These are phyloP conservation scores for Dusona sp. DNA, from an alignment of 2,888 invertebrate genomes.

Conservation along the genomic window DNA sequence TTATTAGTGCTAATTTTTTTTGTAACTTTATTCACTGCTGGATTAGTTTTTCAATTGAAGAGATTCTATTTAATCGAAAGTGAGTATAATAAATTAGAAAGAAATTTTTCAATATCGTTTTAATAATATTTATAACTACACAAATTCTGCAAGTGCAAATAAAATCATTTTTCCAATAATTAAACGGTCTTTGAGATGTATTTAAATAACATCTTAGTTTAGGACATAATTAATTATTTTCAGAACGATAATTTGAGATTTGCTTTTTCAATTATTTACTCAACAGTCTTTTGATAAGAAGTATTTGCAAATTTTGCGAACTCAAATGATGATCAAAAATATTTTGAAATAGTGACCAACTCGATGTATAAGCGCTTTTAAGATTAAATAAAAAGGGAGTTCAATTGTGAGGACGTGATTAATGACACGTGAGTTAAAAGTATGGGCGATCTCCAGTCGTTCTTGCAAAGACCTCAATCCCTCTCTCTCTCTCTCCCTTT, in stretches of 20 bases:
- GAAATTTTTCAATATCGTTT: too few species aligned
- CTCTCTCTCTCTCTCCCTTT: neutral
- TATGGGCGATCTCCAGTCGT: neutral
- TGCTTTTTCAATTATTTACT: too few species aligned
- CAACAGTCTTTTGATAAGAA: neutral
- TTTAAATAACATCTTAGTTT: too few species aligned
- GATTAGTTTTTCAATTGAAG: neutral
- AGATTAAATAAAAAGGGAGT: neutral
- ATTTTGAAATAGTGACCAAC: neutral
- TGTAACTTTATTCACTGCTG: neutral
- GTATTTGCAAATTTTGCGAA: neutral
- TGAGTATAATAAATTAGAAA: neutral
- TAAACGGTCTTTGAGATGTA: too few species aligned
- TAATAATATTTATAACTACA: too few species aligned
- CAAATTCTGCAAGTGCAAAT: too few species aligned
- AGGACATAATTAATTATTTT: too few species aligned
- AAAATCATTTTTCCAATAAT: too few species aligned
- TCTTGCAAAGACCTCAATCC: slow-evolving; percentile 2
- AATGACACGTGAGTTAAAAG: slow-evolving; percentile 5
- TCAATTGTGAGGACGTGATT: slow-evolving; percentile 4
- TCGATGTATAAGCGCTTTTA: neutral
- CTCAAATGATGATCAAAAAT: neutral
- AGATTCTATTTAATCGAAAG: neutral
- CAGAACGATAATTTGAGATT: too few species aligned
- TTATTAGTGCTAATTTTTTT: neutral